A percentile compares a stretch with the other conserved stretches of the same genome.
Conservation (phyloP, 2,113 vertebrate species). For the Salvator merianae region DNA sequence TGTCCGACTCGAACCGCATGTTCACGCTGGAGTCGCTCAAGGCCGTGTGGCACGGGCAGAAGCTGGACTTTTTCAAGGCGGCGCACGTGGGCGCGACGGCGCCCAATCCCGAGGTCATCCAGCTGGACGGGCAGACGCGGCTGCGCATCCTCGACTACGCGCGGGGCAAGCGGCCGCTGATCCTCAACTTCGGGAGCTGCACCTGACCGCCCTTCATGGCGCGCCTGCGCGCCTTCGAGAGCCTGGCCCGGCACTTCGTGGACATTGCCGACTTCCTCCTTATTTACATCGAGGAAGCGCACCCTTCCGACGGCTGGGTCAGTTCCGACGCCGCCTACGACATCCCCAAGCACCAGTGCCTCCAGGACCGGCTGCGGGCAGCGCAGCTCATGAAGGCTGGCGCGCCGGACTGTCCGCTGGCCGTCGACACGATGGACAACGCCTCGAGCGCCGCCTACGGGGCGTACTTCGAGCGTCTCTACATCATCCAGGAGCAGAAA, state of each 20-base stretch:
- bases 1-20: slow-evolving; percentile 95
- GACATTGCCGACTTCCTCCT: slow-evolving; percentile 95
- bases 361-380: slow-evolving; percentile 92
- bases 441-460: slow-evolving; percentile 96
- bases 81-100: slow-evolving; percentile 88
- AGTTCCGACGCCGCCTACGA: slow-evolving; percentile 94
- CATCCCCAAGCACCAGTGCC: slow-evolving; percentile 93
- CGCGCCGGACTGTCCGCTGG: slow-evolving; percentile 85
- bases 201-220: slow-evolving; percentile 99
- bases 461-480: slow-evolving; percentile 98
- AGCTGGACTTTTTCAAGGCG: slow-evolving; percentile 94
- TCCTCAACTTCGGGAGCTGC: slow-evolving; percentile 98
- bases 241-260: slow-evolving; percentile 89
- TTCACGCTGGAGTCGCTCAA: slow-evolving; percentile 93
- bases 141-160: slow-evolving; percentile 89
- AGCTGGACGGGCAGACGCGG: slow-evolving; percentile 81
- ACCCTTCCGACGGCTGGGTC: slow-evolving; percentile 97
- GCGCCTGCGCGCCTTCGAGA: slow-evolving; percentile 92
- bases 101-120: slow-evolving; percentile 94
- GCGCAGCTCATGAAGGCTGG: slow-evolving; percentile 87
- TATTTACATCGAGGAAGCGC: slow-evolving; percentile 97
- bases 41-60: slow-evolving; percentile 97
- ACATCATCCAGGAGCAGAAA: slow-evolving; percentile 87
- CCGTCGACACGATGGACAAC: slow-evolving; percentile 97
- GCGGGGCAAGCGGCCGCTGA: slow-evolving; percentile 87